Percentiles rank a stretch among this genome's conserved stretches.
These are phyloP conservation scores for Hippocampus comes DNA, from an alignment of 2,113 vertebrate species.

Conservation along the genomic window DNA sequence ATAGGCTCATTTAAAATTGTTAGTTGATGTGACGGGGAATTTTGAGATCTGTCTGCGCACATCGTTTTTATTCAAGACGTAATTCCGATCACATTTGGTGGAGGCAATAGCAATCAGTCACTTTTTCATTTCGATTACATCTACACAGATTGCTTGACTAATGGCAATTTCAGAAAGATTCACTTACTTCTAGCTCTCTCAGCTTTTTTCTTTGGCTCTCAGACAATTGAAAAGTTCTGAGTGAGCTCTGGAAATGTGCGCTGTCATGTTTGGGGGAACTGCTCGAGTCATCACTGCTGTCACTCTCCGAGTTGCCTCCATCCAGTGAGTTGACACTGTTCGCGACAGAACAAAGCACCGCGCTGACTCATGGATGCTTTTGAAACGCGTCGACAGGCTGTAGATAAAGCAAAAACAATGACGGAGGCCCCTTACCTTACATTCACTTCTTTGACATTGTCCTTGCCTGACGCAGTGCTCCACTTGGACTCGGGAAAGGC, in stretches of 20 bases:
- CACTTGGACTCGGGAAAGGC: slow-evolving; percentile 71
- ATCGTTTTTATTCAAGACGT: too few relatives aligned
- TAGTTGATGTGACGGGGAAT: too few relatives aligned
- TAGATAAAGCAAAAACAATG: not conserved
- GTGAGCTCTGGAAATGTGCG: slow-evolving; percentile 70
- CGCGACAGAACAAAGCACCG: not conserved
- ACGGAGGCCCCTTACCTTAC: slow-evolving; percentile 45
- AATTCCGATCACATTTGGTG: too few relatives aligned
- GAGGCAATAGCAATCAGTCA: too few relatives aligned
- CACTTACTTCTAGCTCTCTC: slow-evolving; percentile 74
- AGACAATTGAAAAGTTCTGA: slow-evolving; percentile 71
- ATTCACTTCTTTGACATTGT: slow-evolving; percentile 49
- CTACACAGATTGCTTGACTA: not conserved
- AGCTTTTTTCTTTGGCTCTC: slow-evolving; percentile 75
- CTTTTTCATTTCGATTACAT: not conserved
- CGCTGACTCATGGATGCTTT: not conserved
- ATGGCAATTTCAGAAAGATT: not conserved
- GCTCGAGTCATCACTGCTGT: slow-evolving; percentile 67
- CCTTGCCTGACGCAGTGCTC: slow-evolving; percentile 51
- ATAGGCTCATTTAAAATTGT: too few relatives aligned
- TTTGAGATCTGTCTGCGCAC: too few relatives aligned
- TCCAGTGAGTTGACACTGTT: slow-evolving; percentile 59
- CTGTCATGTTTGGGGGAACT: slow-evolving; percentile 67
- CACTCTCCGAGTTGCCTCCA: slow-evolving; percentile 54
- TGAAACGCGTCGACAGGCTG: not conserved